Evolutionary conservation across 1,140 invertebrate species (phyloP).

Genomic region (Cardiocondyla obscurior): DNA sequence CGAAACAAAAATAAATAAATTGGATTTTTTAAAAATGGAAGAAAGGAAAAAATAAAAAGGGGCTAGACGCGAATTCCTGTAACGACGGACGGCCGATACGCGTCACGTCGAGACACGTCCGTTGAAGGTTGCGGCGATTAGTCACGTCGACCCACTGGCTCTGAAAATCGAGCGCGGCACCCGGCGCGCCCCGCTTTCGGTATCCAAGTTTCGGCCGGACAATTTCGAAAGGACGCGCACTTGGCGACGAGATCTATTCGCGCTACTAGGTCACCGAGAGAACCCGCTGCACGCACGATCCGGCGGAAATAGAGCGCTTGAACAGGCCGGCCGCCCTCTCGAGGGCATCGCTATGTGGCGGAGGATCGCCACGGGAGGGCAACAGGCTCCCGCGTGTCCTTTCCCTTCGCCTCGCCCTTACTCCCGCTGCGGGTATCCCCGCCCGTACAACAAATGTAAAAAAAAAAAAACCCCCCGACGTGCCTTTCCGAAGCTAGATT

Average conservation of each 20-base stretch:
- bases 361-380: not conserved
- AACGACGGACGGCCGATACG: not conserved
- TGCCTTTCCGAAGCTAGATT: not conserved
- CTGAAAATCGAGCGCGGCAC: conserved; percentile 62
- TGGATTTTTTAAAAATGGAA: too few relatives aligned
- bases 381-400: not conserved
- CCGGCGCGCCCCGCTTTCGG: not conserved
- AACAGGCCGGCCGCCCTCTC: conserved; percentile 42
- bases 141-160: conserved; percentile 67
- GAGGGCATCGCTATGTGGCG: conserved; percentile 19
- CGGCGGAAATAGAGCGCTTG: conserved; percentile 72
- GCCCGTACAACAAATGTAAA: conserved; percentile 28
- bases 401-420: not conserved
- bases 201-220: conserved; percentile 74
- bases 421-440: not conserved
- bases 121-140: conserved; percentile 51
- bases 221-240: conserved; percentile 76
- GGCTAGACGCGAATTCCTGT: not conserved
- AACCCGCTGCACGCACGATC: conserved; percentile 66
- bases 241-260: conserved; percentile 77
- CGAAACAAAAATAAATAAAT: too few relatives aligned
- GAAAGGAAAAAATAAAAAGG: not conserved
- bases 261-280: conserved; percentile 79
- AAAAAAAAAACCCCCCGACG: too few relatives aligned
- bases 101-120: not conserved